These are phyloP conservation scores for Aporophyla nigra DNA, from an alignment of 2,888 invertebrate genomes.

Conservation along the genomic window DNA sequence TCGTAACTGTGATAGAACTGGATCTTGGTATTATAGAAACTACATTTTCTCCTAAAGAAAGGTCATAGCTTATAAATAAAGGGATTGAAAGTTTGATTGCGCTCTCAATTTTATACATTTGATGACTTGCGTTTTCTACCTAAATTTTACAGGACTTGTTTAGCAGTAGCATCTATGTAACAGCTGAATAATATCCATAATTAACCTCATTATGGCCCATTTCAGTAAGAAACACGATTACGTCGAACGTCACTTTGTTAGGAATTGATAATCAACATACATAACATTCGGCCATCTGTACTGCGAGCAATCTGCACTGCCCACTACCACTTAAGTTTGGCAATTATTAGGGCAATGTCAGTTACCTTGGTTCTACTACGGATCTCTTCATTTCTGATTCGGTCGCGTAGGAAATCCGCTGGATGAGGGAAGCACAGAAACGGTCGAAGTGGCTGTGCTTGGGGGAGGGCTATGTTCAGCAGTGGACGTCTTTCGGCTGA, in stretches of 20 bases:
- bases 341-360: no score
- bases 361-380: no score
- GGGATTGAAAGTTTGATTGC: background rate
- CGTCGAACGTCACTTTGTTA: background rate
- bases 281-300: background rate
- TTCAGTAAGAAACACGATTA: slow-evolving; percentile 5
- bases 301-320: no score
- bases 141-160: background rate
- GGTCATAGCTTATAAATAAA: background rate
- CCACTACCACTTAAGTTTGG: no score
- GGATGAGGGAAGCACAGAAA: no score
- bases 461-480: no score
- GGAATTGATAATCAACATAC: background rate
- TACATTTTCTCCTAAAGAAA: background rate
- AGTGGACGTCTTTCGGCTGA: no score
- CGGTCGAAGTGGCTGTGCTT: no score
- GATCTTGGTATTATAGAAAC: slow-evolving; percentile 3
- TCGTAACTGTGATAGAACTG: background rate
- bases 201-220: background rate
- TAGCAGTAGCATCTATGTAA: background rate
- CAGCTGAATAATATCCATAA: background rate
- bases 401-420: no score
- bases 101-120: background rate
- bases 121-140: background rate
- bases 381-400: no score